These are phyloP conservation scores for Stichodactyla mertensii DNA, from an alignment of 64 coral and sea anemone genomes.

Conservation along the genomic window DNA sequence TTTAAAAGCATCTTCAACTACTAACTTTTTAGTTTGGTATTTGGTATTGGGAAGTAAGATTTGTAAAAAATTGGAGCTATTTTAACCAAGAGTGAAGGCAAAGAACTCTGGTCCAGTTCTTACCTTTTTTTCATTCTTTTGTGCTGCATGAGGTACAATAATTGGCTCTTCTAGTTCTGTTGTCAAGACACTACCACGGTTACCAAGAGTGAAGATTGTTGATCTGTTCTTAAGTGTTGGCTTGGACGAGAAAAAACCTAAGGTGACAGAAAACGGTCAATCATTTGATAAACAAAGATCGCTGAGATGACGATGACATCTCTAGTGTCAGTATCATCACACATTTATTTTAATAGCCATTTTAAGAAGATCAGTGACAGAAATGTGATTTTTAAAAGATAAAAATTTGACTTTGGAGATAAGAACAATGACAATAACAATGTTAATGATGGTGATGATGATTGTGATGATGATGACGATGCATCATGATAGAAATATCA, in stretches of 20 bases:
- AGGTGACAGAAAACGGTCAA: not conserved
- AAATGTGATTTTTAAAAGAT: not conserved
- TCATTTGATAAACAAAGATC: not conserved
- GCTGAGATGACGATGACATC: not conserved
- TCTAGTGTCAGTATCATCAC: too few species aligned
- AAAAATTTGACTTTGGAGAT: too few species aligned
- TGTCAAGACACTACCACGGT: slow-evolving; percentile 90
- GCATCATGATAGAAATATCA: not conserved
- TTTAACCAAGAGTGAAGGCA: too few species aligned
- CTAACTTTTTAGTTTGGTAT: too few species aligned
- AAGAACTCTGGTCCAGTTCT: not conserved
- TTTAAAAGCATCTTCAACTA: too few species aligned
- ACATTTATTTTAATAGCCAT: too few species aligned
- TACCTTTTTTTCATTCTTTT: slow-evolving; percentile 96
- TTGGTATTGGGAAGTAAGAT: too few species aligned
- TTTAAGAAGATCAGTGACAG: not conserved
- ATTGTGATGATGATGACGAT: not conserved
- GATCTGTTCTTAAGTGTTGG: slow-evolving; percentile 82
- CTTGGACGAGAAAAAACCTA: slow-evolving; percentile 84
- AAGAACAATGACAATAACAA: not conserved
- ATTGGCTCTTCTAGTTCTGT: slow-evolving; percentile 94
- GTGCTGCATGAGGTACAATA: slow-evolving; percentile 96
- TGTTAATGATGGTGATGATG: not conserved
- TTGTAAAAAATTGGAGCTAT: too few species aligned
- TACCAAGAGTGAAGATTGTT: slow-evolving; percentile 96